phyloP scores from a whole-genome alignment of 2,113 vertebrate genomes.

The Dasyurus viverrinus region DNA sequence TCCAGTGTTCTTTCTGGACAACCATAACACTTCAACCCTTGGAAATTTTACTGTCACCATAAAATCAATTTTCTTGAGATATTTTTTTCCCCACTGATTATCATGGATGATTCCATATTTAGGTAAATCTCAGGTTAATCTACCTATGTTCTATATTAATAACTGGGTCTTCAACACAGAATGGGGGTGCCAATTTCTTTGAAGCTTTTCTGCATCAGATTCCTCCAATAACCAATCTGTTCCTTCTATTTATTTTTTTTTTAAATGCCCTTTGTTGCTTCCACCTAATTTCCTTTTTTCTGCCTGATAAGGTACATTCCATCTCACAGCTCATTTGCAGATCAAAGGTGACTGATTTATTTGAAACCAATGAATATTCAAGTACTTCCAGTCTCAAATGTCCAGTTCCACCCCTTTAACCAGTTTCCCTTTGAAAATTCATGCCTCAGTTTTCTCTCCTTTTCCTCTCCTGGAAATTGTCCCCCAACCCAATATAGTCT shows the following conservation, averaged over 20 bases:
- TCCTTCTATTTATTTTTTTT: not conserved
- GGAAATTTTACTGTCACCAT: not conserved
- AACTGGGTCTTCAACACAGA: not conserved
- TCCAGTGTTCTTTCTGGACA: not conserved
- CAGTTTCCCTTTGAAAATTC: not conserved
- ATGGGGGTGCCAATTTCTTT: not conserved
- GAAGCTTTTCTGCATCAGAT: not conserved
- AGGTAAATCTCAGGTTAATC: not conserved
- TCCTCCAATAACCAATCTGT: not conserved
- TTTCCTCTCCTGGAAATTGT: not conserved
- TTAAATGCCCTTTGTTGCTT: not conserved
- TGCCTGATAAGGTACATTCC: not conserved
- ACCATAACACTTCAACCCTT: not conserved
- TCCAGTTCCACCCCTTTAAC: not conserved
- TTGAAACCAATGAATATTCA: conserved; percentile 2
- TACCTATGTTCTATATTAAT: not conserved
- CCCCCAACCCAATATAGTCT: not conserved
- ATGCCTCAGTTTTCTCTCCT: not conserved
- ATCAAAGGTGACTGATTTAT: not conserved
- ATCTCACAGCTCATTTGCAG: not conserved
- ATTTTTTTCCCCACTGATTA: not conserved
- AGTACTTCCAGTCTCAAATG: not conserved
- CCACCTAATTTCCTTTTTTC: not conserved
- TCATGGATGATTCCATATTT: not conserved
- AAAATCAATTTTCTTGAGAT: not conserved